A percentile compares a stretch with the other conserved stretches of the same genome.
Evolutionary conservation across 2,888 invertebrate genomes (phyloP).

Genomic region (Caradrina clavipalpis): DNA sequence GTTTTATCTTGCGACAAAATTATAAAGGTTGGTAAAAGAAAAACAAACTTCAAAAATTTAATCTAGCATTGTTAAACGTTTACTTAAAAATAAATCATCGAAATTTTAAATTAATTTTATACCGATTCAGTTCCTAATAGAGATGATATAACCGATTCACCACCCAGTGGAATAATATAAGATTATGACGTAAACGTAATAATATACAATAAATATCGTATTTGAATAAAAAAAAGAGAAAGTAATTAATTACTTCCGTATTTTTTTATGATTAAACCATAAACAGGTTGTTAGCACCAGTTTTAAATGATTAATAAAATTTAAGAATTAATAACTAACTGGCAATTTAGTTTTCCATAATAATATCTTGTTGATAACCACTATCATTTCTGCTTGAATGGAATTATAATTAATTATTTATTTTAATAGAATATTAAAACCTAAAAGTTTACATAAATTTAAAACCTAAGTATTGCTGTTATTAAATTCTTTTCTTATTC

Average conservation of each 20-base stretch:
- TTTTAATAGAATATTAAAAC: no score
- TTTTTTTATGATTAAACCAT: conserved; percentile 46
- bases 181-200: conserved; percentile 55
- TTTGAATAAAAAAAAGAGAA: conserved; percentile 60
- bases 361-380: background rate
- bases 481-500: no score
- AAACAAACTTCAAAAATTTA: background rate
- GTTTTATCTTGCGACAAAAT: background rate
- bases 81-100: conserved; percentile 24
- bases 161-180: conserved; percentile 46
- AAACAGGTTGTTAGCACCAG: conserved; percentile 35
- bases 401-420: no score
- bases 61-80: conserved; percentile 3
- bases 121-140: conserved; percentile 38
- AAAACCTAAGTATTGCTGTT: no score
- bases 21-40: background rate
- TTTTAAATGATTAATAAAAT: conserved; percentile 10
- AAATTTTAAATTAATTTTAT: conserved; percentile 24
- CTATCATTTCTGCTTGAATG: background rate
- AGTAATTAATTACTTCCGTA: conserved; percentile 64
- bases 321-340: conserved; percentile 10
- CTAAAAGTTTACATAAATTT: no score
- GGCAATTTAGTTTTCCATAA: conserved; percentile 4
- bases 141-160: conserved; percentile 55
- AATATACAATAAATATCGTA: conserved; percentile 46